phyloP scores from a whole-genome alignment of 2,888 invertebrate genomes.

The Drosophila anomelani region DNA sequence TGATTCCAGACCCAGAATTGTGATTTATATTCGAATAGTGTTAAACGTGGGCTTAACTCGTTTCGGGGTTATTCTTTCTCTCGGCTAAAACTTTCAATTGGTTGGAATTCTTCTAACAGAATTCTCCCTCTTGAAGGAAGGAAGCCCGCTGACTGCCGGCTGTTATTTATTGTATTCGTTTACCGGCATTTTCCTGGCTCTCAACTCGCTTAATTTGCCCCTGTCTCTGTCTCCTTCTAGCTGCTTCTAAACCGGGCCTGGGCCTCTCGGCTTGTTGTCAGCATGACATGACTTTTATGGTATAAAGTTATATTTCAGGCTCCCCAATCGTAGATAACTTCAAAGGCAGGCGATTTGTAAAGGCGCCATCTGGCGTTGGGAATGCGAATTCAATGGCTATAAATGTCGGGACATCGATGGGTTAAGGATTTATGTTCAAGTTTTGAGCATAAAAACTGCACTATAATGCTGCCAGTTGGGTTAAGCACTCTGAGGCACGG shows the following conservation, averaged over 20 bases:
- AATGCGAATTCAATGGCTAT: constrained; percentile 42
- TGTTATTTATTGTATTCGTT: constrained; percentile 74
- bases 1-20: constrained; percentile 18
- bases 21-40: constrained; percentile 68
- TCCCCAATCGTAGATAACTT: constrained; percentile 42
- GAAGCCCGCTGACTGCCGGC: constrained; percentile 48
- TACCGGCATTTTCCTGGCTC: constrained; percentile 71
- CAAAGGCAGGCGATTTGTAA: constrained; percentile 44
- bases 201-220: constrained; percentile 64
- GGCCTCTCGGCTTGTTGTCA: constrained; percentile 39
- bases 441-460: constrained; percentile 13
- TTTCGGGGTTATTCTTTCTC: constrained; percentile 6
- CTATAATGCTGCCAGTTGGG: constrained; percentile 1
- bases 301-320: constrained; percentile 59
- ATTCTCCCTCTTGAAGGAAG: constrained; percentile 16
- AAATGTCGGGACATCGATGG: constrained; percentile 40
- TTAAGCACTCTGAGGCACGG: background rate
- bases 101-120: constrained; percentile 7
- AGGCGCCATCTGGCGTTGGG: constrained; percentile 48
- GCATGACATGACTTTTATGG: constrained; percentile 68
- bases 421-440: constrained; percentile 33
- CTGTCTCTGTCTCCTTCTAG: background rate
- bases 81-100: constrained; percentile 10
- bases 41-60: constrained; percentile 41
- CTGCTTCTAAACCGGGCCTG: constrained; percentile 2